Conservation (phyloP, 2,113 vertebrate species). For the Mandrillus leucophaeus region DNA sequence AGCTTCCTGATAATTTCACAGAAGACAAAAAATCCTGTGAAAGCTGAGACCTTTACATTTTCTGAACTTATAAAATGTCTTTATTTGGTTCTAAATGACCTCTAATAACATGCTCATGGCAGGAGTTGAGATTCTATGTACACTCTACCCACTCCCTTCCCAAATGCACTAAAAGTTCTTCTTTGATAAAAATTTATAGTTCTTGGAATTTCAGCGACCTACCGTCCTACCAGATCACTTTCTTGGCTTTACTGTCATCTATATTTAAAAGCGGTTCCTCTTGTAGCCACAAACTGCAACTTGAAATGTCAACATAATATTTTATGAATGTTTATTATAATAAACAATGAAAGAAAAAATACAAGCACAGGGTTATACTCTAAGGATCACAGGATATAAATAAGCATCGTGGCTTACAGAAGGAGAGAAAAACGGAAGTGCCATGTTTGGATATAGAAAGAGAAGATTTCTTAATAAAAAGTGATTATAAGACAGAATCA, state of each 20-base stretch:
- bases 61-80: not conserved
- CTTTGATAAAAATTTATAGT: not conserved
- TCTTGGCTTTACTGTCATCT: not conserved
- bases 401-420: not conserved
- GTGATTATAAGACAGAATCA: conserved; percentile 1
- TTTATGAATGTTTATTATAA: conserved; percentile 49
- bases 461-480: conserved; percentile 39
- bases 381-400: conserved; percentile 33
- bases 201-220: not conserved
- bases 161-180: not conserved
- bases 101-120: not conserved
- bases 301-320: conserved; percentile 20
- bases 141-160: fast-evolving
- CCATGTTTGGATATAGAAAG: not conserved
- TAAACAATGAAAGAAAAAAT: not conserved
- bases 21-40: not conserved
- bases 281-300: not conserved
- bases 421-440: conserved; percentile 33
- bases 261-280: conserved; percentile 21
- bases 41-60: not conserved
- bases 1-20: not conserved
- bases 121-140: not conserved
- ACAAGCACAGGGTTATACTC: not conserved
- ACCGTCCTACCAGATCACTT: not conserved
- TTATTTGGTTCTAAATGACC: not conserved